Percentiles rank a stretch among this genome's conserved stretches.
phyloP scores from a whole-genome alignment of 2,888 invertebrate genomes.

The Galerucella calmariensis region DNA sequence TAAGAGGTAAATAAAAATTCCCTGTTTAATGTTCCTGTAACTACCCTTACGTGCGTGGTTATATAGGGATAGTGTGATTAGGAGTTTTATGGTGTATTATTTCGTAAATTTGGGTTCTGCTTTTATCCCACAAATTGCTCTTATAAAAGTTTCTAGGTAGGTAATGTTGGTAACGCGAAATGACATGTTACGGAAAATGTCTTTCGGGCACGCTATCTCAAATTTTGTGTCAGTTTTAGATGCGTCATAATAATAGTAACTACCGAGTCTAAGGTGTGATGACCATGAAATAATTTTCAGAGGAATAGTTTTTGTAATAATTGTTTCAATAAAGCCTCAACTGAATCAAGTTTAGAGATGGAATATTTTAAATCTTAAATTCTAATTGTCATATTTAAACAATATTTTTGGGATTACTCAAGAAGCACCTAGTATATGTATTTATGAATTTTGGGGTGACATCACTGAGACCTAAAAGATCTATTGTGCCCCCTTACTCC shows the following conservation, averaged over 20 bases:
- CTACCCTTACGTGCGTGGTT: slow-evolving; percentile 43
- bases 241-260: neutral
- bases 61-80: slow-evolving; percentile 38
- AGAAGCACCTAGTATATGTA: no score
- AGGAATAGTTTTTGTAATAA: neutral
- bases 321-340: no score
- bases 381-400: no score
- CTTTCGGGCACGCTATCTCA: slow-evolving; percentile 39
- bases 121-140: slow-evolving; percentile 50
- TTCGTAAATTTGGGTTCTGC: slow-evolving; percentile 45
- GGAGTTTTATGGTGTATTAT: slow-evolving; percentile 47
- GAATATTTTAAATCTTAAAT: no score
- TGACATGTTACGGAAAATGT: slow-evolving; percentile 50
- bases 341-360: no score
- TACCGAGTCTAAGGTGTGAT: neutral
- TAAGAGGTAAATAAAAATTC: neutral
- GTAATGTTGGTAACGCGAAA: slow-evolving; percentile 49
- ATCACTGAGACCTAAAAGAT: no score
- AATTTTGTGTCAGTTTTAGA: slow-evolving; percentile 13
- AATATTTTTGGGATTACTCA: no score
- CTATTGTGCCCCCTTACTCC: no score
- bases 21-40: slow-evolving; percentile 35
- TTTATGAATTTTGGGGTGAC: no score
- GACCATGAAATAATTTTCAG: neutral
- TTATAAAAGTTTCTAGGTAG: slow-evolving; percentile 41